Conservation (phyloP, 2,888 invertebrate species). For the Willowsia nigromaculata region DNA sequence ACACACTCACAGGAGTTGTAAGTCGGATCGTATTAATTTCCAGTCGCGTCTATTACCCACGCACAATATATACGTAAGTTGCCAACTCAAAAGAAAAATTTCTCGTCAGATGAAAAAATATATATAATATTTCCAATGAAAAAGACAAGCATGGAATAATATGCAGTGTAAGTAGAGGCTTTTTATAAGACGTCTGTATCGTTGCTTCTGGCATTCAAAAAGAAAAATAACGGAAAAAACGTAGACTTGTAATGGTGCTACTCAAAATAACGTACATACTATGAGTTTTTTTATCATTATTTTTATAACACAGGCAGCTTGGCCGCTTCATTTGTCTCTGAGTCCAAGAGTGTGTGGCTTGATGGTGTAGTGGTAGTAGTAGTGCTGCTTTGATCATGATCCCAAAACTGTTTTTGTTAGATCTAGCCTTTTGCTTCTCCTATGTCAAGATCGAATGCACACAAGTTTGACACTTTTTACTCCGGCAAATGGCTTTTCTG, state of each 20-base stretch:
- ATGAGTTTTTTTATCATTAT: slow-evolving; percentile 32
- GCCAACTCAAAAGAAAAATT: background rate
- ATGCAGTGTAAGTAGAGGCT: background rate
- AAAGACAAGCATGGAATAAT: background rate
- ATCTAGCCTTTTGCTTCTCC: slow-evolving; percentile 46
- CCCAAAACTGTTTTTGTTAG: slow-evolving; percentile 52
- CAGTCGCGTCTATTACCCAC: slow-evolving; percentile 46
- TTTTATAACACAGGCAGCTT: background rate
- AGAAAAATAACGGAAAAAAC: background rate
- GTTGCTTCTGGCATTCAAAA: background rate
- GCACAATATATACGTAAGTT: slow-evolving; percentile 39
- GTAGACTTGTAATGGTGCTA: background rate
- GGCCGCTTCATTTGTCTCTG: slow-evolving; percentile 24
- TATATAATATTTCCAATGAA: background rate
- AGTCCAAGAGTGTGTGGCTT: background rate
- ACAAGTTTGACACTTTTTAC: slow-evolving; percentile 61
- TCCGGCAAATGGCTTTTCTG: slow-evolving; percentile 63
- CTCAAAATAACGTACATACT: background rate
- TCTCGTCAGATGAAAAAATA: background rate
- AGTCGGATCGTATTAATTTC: slow-evolving; percentile 32
- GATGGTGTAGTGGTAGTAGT: background rate
- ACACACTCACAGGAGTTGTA: background rate
- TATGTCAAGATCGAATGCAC: slow-evolving; percentile 65
- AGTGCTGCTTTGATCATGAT: slow-evolving; percentile 16
- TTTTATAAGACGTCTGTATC: slow-evolving; percentile 2